phyloP scores from a whole-genome alignment of 2,888 invertebrate genomes.

The Lingula anatina region DNA sequence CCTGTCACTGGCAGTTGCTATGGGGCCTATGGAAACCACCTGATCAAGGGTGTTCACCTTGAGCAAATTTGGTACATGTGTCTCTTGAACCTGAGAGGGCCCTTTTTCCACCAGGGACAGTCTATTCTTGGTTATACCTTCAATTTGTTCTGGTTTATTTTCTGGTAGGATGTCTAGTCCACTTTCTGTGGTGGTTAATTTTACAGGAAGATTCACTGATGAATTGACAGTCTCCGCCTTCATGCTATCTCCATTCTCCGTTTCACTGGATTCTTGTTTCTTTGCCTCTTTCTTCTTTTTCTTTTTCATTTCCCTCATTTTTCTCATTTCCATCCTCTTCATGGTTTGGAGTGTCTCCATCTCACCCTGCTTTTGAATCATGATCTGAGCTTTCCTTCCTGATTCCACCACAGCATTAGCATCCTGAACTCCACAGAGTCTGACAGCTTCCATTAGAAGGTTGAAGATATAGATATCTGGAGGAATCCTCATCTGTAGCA shows the following conservation, averaged over 20 bases:
- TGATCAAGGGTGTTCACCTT: constrained; percentile 1
- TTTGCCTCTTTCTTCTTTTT: no score
- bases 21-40: background rate
- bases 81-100: background rate
- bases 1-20: constrained; percentile 15
- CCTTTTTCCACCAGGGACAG: background rate
- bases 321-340: no score
- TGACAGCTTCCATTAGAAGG: constrained; percentile 70
- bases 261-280: background rate
- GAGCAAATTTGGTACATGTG: constrained; percentile 6
- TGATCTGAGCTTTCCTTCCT: constrained; percentile 48
- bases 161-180: background rate
- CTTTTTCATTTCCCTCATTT: no score
- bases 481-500: constrained; percentile 62
- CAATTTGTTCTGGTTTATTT: background rate
- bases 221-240: background rate
- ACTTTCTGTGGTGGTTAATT: no score
- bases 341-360: no score
- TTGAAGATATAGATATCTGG: constrained; percentile 75
- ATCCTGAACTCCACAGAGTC: constrained; percentile 68
- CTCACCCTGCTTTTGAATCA: no score
- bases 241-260: background rate
- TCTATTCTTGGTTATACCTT: background rate
- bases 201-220: no score
- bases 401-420: constrained; percentile 6